Evolutionary conservation across 2,888 invertebrate genomes (phyloP), one percentile per base, ranked within the genome.

Genomic region (Pristionchus japonicus): DNA sequence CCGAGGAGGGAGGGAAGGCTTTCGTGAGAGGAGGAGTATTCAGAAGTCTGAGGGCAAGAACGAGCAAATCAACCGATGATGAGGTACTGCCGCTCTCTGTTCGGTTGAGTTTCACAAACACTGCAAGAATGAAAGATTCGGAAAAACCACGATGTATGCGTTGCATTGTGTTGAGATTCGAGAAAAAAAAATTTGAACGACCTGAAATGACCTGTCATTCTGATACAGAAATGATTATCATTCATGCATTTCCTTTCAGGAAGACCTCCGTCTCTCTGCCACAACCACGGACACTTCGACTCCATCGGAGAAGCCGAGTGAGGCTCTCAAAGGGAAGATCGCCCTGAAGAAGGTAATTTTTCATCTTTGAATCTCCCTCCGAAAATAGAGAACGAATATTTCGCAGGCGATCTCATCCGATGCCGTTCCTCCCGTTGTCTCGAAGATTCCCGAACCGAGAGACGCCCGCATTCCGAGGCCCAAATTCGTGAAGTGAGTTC

Each of bases 391-490:
- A 40, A 61, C 49, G 13, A 70, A n/a, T 86, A 43, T 61, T 64
- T 67, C 23, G 1, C 61, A 89, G 87, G 67, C 87, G 83, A 37
- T 15, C 57, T 61, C 87, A 49, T 84, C 87, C 3, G 52, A 52
- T 43, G 20, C 52, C 52, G 82, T 52, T 83, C 52, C 82, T 64
- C 64, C 85, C 15, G 61, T 89, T 6, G 47, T 37, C 1, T 89
- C 92, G 6, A 84, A 52, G 52, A 87, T 94, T n/a, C 93, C 93
- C 1, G 93, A 94, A 31, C 93, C 93, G 11, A 87, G 93, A 40
- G 91, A 93, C 4, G 93, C 94, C 6, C 88, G 91, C 31, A 94
- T 94, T 90, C 94, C 94, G n/a, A 82, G 94, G 40, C 94, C 94
- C 11, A 94, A 94, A 86, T 86, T 70, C 49, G 40, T 43, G 1